A percentile compares a stretch with the other conserved stretches of the same genome.
phyloP scores from a whole-genome alignment of 2,797 vertebrate genomes.

The Ctenopoma kingsleyae region DNA sequence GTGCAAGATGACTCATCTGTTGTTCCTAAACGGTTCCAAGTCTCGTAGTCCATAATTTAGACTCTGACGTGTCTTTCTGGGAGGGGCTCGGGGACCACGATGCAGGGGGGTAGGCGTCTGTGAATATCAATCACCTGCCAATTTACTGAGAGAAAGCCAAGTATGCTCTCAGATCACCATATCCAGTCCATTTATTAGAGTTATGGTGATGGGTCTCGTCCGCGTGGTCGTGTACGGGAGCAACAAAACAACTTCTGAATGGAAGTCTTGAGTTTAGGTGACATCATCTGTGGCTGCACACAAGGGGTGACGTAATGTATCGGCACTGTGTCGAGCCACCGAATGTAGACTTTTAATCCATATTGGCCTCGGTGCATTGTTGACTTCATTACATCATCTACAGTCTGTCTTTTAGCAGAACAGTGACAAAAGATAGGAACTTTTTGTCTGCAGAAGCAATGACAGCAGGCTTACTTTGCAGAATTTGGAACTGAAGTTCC shows the following conservation, averaged over 20 bases:
- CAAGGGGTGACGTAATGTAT: slow-evolving; percentile 75
- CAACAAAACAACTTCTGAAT: slow-evolving; percentile 79
- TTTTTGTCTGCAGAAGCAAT: slow-evolving; percentile 7
- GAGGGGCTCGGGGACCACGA: slow-evolving; percentile 29
- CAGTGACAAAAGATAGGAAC: slow-evolving; percentile 42
- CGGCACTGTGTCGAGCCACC: slow-evolving; percentile 61
- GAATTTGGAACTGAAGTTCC: slow-evolving; percentile 18
- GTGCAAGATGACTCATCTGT: slow-evolving; percentile 80
- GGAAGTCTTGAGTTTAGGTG: slow-evolving; percentile 77
- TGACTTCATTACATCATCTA: slow-evolving; percentile 70
- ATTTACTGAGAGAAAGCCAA: slow-evolving; percentile 63
- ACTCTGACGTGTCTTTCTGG: slow-evolving; percentile 58
- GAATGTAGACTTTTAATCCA: slow-evolving; percentile 72
- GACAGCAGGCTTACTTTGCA: slow-evolving; percentile 24
- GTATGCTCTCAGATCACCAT: slow-evolving; percentile 60
- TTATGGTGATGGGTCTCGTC: slow-evolving; percentile 70
- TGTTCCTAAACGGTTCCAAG: slow-evolving; percentile 68
- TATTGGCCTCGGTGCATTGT: slow-evolving; percentile 67
- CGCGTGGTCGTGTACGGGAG: slow-evolving; percentile 50
- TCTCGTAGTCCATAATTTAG: slow-evolving; percentile 67
- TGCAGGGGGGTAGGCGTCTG: slow-evolving; percentile 31
- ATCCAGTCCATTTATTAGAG: slow-evolving; percentile 76
- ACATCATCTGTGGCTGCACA: slow-evolving; percentile 75
- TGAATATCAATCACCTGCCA: slow-evolving; percentile 82
- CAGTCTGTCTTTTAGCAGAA: slow-evolving; percentile 38